Base-by-base conservation (phyloP, 1,140 invertebrate species). In the Conopomorpha cramerella region DNA sequence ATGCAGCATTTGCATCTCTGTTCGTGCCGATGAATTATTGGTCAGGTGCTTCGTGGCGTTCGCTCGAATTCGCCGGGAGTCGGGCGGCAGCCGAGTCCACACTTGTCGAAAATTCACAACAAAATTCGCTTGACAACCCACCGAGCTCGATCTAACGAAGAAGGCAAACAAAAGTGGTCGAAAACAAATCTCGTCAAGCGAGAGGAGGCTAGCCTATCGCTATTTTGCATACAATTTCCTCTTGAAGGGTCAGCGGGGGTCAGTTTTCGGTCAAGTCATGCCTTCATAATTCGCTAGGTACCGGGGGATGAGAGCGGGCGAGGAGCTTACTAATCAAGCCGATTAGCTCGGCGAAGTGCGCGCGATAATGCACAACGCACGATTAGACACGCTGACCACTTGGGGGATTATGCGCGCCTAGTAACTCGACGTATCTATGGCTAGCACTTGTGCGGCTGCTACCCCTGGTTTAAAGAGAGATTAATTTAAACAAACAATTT, bases 241-340 rank as follows among this genome's bases (percentile, higher is more conserved):
- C 19, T 23, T 6, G 19, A 10, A 23, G 19, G 19, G 19, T 23
- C 19, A 23, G 34, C 16, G 30, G 28, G 49, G 46, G 40, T 44
- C 40, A 46, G 39, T 18, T 49, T 38, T 35, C 40, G 38, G 38
- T 18, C 51, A 49, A 65, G 55, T 62, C 56, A 55, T 57, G 60
- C 61, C 51, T 62, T 55, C 54, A 60, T 64, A 67, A 67, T 64
- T 49, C n/a, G n/a, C n/a, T n/a, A n/a, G 49, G 43, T 40, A 47
- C 53, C 55, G 62, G 58, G 49, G 54, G 51, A 44, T 38, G 51
- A 63, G 51, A 51, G 45, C n/a, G 43, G 36, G 43, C 37, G 29
- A 39, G 52, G 51, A 55, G 62, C 67, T 67, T 65, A 68, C 54
- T 72, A 70, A 67, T 70, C 67, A 67, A 56, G 42, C 49, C 57